Evolutionary conservation across 2,797 vertebrate species (phyloP).

Genomic region (Enteromius paludinosus): DNA sequence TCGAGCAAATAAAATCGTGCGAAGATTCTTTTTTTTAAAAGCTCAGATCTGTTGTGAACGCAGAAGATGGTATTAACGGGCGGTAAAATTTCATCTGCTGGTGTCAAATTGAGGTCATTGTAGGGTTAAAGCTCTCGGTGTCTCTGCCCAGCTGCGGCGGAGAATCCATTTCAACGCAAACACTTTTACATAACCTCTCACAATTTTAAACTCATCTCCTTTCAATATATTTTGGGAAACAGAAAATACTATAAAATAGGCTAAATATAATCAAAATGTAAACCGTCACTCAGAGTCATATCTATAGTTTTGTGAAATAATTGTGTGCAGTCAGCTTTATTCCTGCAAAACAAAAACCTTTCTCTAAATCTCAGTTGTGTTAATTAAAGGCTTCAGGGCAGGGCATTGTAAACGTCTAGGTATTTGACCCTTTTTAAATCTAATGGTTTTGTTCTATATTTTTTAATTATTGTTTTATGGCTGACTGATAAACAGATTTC

Average conservation of each 20-base stretch:
- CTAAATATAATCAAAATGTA: background rate
- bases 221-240: background rate
- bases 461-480: background rate
- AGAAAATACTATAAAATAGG: background rate
- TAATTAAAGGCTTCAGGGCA: background rate
- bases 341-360: background rate
- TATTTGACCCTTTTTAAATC: background rate
- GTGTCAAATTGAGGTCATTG: constrained; percentile 99
- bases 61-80: constrained; percentile 93
- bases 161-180: constrained; percentile 97
- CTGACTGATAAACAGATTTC: background rate
- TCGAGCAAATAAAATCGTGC: background rate
- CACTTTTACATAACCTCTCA: constrained; percentile 89
- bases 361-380: background rate
- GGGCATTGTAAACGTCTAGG: background rate
- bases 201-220: constrained; percentile 85
- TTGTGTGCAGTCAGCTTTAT: background rate
- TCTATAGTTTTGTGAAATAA: background rate
- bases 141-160: constrained; percentile 94
- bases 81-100: constrained; percentile 96
- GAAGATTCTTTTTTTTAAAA: background rate
- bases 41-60: constrained; percentile 79
- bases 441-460: background rate
- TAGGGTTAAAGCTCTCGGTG: constrained; percentile 98
- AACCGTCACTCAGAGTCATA: background rate